Base-by-base conservation (phyloP, 2,797 vertebrate species). In the Lutjanus campechanus region DNA sequence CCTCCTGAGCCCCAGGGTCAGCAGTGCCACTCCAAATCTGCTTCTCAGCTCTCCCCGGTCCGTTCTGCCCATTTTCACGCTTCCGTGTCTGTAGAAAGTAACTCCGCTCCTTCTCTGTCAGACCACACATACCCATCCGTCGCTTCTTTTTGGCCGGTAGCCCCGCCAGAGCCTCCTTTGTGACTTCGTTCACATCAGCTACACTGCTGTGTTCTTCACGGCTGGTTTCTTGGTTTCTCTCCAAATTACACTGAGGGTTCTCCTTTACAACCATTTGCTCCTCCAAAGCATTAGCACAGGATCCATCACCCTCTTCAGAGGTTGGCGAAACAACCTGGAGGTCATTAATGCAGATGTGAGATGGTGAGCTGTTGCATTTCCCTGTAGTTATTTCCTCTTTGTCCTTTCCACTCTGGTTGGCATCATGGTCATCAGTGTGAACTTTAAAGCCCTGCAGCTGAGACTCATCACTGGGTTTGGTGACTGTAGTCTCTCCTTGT, bases 101-200 rank as follows among this genome's bases (percentile, higher is more conserved):
- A 84, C 71, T 89, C 56, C 69, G 84, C 72, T 94, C 92, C 81
- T 87, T 93, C 60, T 91, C 93, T 16, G 89, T 89, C 62, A 92
- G 82, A 19, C 86, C 87, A 59, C 93, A 91, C 92, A 91, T 93
- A 8, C 94, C 94, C 94, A 95, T 93, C 71, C 95, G 91, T 73
- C 82, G 91, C 84, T 88, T 92, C 82, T 93, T 96, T 77, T 85
- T 92, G 77, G 82, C 69, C 0, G 84, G 87, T 12, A 81, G 51
- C 6, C 15, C 73, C 3, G 0, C n/a, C 16, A 41, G n/a, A 20
- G 54, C 54, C 49, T 82, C 83, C 17, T 76, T 76, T 46, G 19
- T 11, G 15, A 60, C 8, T 62, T 76, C 72, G 36, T 67, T 82
- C 56, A 64, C 29, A n/a, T 89, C 77, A 44, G 19, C 49, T 25